A percentile compares a stretch with the other conserved stretches of the same genome.
phyloP scores from a whole-genome alignment of 37 sponge, comb jelly and placozoan species.

The Ianthella basta region DNA sequence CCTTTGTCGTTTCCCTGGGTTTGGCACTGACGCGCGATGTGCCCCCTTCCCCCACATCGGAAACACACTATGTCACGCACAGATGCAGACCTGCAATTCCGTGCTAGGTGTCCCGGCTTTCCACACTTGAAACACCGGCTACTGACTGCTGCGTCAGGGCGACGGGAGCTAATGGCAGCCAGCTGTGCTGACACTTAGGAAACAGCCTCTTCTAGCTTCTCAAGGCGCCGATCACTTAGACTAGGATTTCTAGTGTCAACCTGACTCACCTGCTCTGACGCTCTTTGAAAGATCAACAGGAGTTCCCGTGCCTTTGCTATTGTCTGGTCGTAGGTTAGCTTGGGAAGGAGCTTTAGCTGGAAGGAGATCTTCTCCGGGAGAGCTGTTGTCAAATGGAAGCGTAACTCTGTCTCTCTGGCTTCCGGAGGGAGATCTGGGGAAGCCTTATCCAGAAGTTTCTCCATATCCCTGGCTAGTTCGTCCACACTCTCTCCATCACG shows the following conservation, averaged over 20 bases:
- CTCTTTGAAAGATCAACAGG: background rate
- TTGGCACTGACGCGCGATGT: constrained; percentile 9
- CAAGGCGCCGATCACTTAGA: background rate
- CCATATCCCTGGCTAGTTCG: constrained; percentile 15
- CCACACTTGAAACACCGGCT: background rate
- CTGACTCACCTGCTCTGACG: background rate
- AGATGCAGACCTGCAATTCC: background rate
- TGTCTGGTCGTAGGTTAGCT: background rate
- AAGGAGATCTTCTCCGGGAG: background rate
- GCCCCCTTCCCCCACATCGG: background rate
- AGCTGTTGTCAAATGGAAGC: background rate
- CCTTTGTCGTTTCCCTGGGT: constrained; percentile 15
- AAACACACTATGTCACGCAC: background rate
- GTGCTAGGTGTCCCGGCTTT: background rate
- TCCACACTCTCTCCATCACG: constrained; percentile 17
- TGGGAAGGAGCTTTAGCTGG: constrained; percentile 4
- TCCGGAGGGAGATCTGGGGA: background rate
- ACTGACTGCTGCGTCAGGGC: background rate
- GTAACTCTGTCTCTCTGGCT: background rate
- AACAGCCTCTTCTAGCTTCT: background rate
- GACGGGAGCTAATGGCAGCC: background rate
- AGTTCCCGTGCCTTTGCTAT: constrained; percentile 14
- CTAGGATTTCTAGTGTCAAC: background rate
- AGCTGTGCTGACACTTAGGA: background rate
- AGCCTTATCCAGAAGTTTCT: constrained; percentile 6